These are phyloP conservation scores for Lepidonotus clava DNA, from an alignment of 2,888 invertebrate genomes.

Conservation along the genomic window DNA sequence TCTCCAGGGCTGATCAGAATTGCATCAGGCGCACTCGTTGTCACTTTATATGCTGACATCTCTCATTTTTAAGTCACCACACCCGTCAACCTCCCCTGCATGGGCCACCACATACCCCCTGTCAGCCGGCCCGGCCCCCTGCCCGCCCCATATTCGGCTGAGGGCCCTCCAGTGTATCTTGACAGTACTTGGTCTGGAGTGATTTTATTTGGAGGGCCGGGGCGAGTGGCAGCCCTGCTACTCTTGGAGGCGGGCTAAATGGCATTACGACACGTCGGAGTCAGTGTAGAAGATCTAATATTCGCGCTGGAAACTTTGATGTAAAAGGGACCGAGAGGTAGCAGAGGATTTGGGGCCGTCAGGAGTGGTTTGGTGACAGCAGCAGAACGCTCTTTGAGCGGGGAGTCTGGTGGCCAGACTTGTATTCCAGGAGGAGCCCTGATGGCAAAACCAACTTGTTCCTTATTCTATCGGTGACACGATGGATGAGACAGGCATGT, in stretches of 20 bases:
- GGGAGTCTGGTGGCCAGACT: background rate
- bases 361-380: background rate
- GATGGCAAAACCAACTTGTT: too few relatives aligned
- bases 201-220: constrained; percentile 3
- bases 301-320: background rate
- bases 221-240: background rate
- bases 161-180: constrained; percentile 1
- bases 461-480: too few relatives aligned
- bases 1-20: background rate
- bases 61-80: constrained; percentile 30
- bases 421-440: too few relatives aligned
- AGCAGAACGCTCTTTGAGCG: background rate
- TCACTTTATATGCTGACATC: constrained; percentile 42
- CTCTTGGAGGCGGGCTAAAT: background rate
- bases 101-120: background rate
- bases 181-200: constrained; percentile 1
- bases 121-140: background rate
- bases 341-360: background rate
- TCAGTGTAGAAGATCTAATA: background rate
- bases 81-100: background rate
- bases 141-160: background rate
- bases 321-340: background rate
- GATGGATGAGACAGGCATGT: too few relatives aligned
- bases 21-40: background rate
- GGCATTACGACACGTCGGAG: constrained; percentile 11